Evolutionary conservation across 2,797 vertebrate species (phyloP).

Genomic region (Oryzias sinensis): DNA sequence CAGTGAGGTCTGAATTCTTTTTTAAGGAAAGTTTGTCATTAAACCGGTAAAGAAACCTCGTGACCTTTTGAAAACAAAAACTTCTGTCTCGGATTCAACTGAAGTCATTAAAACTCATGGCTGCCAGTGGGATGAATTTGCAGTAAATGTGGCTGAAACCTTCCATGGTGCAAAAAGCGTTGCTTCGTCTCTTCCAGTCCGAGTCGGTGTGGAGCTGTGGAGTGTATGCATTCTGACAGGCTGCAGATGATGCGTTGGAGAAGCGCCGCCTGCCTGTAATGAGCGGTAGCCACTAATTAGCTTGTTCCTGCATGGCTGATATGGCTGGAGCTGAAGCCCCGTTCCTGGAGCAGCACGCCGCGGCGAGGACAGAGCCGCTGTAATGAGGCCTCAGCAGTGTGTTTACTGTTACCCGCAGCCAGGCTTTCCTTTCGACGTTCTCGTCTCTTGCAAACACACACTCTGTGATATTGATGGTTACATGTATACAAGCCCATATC

Average conservation of each 20-base stretch:
- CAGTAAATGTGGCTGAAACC: slow-evolving; percentile 36
- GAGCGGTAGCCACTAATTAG: slow-evolving; percentile 74
- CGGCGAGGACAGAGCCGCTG: slow-evolving; percentile 55
- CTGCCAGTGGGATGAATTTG: slow-evolving; percentile 25
- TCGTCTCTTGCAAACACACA: slow-evolving; percentile 21
- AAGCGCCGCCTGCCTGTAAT: slow-evolving; percentile 61
- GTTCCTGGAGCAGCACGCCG: slow-evolving; percentile 61
- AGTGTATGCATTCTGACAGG: slow-evolving; percentile 62
- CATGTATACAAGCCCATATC: slow-evolving; percentile 40
- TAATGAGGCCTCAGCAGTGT: slow-evolving; percentile 78
- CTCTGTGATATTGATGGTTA: slow-evolving; percentile 24
- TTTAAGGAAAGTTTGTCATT: no score
- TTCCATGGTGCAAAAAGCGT: slow-evolving; percentile 48
- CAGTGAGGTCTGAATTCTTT: no score
- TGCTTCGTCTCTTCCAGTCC: slow-evolving; percentile 41
- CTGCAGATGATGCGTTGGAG: slow-evolving; percentile 61
- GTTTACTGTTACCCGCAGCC: slow-evolving; percentile 75
- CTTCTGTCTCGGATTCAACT: slow-evolving; percentile 25
- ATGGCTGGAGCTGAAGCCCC: slow-evolving; percentile 56
- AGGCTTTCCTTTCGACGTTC: slow-evolving; percentile 55
- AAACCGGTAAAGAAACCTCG: no score
- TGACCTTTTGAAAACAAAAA: slow-evolving; percentile 2
- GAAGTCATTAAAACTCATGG: slow-evolving; percentile 19
- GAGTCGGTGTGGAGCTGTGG: slow-evolving; percentile 44
- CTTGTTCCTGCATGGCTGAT: slow-evolving; percentile 65